Evolutionary conservation across 30 jellyfish, hydroid and myxozoan species (phyloP).

Genomic region (Hydractinia echinata): DNA sequence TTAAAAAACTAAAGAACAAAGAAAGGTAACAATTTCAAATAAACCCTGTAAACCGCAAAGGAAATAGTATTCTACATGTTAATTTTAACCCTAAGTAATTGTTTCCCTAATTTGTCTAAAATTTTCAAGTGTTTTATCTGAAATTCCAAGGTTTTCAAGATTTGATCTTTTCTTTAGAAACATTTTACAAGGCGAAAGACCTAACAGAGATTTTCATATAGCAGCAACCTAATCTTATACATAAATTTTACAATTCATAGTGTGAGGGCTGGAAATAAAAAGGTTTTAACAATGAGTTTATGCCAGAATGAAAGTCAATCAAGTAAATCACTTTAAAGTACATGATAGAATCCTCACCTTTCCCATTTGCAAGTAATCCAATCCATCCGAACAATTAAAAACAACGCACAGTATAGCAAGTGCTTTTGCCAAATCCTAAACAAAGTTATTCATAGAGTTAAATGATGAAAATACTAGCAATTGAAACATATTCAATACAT

Average conservation of each 20-base stretch:
- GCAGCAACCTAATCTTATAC: too few relatives aligned
- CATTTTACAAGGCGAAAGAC: too few relatives aligned
- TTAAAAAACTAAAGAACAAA: constrained; percentile 59
- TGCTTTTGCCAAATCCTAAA: constrained; percentile 89
- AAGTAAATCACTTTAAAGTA: neutral
- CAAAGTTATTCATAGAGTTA: neutral
- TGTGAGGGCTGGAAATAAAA: too few relatives aligned
- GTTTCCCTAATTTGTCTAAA: neutral
- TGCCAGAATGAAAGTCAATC: neutral
- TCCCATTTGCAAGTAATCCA: constrained; percentile 96
- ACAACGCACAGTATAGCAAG: constrained; percentile 96
- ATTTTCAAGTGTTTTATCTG: neutral
- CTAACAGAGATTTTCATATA: too few relatives aligned
- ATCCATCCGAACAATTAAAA: constrained; percentile 96
- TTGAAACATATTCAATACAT: neutral
- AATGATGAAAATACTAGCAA: neutral
- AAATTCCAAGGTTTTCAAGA: too few relatives aligned
- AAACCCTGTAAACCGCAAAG: neutral
- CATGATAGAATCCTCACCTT: constrained; percentile 31
- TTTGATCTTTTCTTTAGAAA: too few relatives aligned
- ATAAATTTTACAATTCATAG: too few relatives aligned
- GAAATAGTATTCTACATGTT: neutral
- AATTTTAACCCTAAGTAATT: neutral
- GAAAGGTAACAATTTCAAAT: neutral
- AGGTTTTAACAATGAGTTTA: neutral